Evolutionary conservation across 2,888 invertebrate genomes (phyloP).

Genomic region (Keiferia lycopersicella): DNA sequence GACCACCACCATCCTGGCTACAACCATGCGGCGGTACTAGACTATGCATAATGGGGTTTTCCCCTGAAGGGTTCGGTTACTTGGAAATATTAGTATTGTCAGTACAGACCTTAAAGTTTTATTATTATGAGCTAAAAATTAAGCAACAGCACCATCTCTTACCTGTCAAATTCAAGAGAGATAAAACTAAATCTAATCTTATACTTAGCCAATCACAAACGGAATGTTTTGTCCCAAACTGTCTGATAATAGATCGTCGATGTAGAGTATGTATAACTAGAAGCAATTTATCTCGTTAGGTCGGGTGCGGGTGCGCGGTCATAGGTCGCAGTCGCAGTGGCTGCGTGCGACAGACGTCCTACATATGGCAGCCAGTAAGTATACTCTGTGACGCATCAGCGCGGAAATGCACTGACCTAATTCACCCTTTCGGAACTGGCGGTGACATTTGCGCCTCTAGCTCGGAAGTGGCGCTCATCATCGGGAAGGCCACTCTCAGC

Average conservation of each 20-base stretch:
- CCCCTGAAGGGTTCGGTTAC: not conserved
- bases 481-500: slow-evolving; percentile 5
- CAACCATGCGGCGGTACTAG: not conserved
- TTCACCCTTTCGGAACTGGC: slow-evolving; percentile 1
- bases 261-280: not conserved
- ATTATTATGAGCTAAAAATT: too few relatives aligned
- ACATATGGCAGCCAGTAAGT: not conserved
- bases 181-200: too few relatives aligned
- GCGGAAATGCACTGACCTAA: slow-evolving; percentile 21
- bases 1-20: not conserved
- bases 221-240: not conserved
- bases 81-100: not conserved
- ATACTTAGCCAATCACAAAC: not conserved
- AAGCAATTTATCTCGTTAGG: not conserved
- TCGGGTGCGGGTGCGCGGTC: slow-evolving; percentile 27
- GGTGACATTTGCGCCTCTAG: not conserved
- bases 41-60: not conserved
- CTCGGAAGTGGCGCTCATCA: slow-evolving; percentile 9
- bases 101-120: too few relatives aligned
- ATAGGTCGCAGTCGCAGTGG: slow-evolving; percentile 17
- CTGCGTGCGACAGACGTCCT: not conserved
- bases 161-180: too few relatives aligned
- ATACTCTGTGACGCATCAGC: slow-evolving; percentile 6
- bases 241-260: not conserved
- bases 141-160: too few relatives aligned